A percentile compares a stretch with the other conserved stretches of the same genome.
Conservation (phyloP, 2,888 invertebrate genomes). For the Acleris holmiana region DNA sequence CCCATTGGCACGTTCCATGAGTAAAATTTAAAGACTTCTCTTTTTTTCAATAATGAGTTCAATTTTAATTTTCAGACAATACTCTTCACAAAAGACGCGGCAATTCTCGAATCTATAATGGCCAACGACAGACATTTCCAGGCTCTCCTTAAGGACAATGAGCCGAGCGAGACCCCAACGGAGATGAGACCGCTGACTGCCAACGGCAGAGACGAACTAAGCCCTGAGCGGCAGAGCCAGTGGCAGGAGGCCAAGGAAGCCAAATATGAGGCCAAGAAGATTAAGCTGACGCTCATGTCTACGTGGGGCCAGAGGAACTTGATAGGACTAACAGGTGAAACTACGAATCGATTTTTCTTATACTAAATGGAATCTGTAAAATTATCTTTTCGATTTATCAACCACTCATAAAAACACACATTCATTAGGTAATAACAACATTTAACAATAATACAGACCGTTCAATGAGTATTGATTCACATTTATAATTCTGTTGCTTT, state of each 20-base stretch:
- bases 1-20: too few species aligned
- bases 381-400: too few species aligned
- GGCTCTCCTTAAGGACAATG: conserved; percentile 70
- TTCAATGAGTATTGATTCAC: too few species aligned
- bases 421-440: too few species aligned
- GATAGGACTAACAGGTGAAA: conserved; percentile 84
- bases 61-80: conserved; percentile 87
- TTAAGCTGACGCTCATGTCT: conserved; percentile 84
- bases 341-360: neutral
- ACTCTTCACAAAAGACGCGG: conserved; percentile 91
- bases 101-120: conserved; percentile 85
- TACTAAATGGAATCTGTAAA: neutral
- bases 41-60: neutral
- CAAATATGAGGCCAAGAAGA: conserved; percentile 67
- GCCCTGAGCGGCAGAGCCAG: conserved; percentile 47
- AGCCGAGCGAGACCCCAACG: conserved; percentile 53
- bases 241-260: conserved; percentile 53
- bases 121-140: conserved; percentile 72
- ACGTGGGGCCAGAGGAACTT: conserved; percentile 86
- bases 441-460: too few species aligned
- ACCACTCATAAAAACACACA: too few species aligned
- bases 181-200: conserved; percentile 86
- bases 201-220: conserved; percentile 63
- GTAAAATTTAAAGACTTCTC: too few species aligned
- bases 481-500: too few species aligned